Evolutionary conservation across 1,140 invertebrate species (phyloP).

Genomic region (Hetaerina americana): DNA sequence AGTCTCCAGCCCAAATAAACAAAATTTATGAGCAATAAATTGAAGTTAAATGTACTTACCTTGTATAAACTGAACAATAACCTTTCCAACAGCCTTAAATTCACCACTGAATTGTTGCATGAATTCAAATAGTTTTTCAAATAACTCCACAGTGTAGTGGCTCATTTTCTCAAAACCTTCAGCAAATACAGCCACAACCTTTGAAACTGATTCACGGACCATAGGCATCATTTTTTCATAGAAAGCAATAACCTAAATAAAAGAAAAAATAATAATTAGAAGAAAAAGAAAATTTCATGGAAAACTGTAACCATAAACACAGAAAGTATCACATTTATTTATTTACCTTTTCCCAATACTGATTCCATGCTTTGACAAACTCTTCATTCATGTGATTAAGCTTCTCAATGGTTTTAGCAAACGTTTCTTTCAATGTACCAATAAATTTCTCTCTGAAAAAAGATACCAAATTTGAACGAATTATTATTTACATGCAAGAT

Average conservation of each 20-base stretch:
- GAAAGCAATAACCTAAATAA: neutral
- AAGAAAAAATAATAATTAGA: neutral
- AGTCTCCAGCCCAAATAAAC: too few relatives aligned
- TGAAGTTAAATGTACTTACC: neutral
- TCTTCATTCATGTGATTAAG: neutral
- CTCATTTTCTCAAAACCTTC: neutral
- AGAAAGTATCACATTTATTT: neutral
- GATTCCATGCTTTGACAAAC: neutral
- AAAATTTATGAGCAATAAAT: neutral
- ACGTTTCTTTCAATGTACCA: constrained; percentile 13
- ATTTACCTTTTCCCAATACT: neutral
- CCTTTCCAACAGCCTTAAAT: neutral
- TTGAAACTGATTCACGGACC: neutral
- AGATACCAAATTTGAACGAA: too few relatives aligned
- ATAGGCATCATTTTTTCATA: neutral
- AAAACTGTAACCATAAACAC: neutral
- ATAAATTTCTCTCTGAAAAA: constrained; percentile 7
- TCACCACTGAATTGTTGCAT: neutral
- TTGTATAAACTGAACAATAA: neutral
- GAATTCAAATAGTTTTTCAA: neutral
- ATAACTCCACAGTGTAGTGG: neutral
- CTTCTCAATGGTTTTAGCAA: constrained; percentile 30
- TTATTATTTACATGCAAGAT: too few relatives aligned
- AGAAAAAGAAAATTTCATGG: neutral
- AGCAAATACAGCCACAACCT: neutral